Percentiles rank a stretch among this genome's conserved stretches.
Conservation (phyloP, 2,888 invertebrate genomes). For the Ypsolopha scabrella region DNA sequence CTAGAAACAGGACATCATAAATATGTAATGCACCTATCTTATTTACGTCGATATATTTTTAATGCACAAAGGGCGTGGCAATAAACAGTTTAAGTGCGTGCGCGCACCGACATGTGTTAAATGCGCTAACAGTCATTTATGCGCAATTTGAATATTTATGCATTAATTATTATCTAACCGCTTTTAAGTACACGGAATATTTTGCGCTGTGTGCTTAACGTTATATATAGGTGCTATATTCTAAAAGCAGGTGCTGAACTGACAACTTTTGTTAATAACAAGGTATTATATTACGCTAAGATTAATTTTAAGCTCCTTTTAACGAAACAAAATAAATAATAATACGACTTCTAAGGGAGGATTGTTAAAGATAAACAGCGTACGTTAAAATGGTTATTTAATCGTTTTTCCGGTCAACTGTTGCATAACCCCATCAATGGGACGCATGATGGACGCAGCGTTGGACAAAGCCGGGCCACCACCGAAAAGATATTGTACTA, state of each 20-base stretch:
- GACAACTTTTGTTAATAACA: not conserved
- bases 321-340: conserved; percentile 1
- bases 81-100: conserved; percentile 14
- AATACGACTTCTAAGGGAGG: not conserved
- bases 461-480: conserved; percentile 39
- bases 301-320: not conserved
- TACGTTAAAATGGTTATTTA: too few relatives aligned
- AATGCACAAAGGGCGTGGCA: conserved; percentile 24
- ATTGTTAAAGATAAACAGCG: not conserved
- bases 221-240: conserved; percentile 11
- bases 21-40: not conserved
- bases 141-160: conserved; percentile 31
- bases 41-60: conserved; percentile 7
- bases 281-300: not conserved
- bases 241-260: conserved; percentile 8
- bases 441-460: conserved; percentile 34
- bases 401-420: conserved; percentile 1
- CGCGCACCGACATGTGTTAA: conserved; percentile 17
- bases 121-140: conserved; percentile 15
- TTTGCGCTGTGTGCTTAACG: not conserved
- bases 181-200: conserved; percentile 3
- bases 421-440: conserved; percentile 22
- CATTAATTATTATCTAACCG: conserved; percentile 22
- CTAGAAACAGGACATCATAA: not conserved
- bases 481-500: conserved; percentile 37